These are phyloP conservation scores for Malurus elegans DNA, from an alignment of 2,113 vertebrate genomes.

Conservation along the genomic window DNA sequence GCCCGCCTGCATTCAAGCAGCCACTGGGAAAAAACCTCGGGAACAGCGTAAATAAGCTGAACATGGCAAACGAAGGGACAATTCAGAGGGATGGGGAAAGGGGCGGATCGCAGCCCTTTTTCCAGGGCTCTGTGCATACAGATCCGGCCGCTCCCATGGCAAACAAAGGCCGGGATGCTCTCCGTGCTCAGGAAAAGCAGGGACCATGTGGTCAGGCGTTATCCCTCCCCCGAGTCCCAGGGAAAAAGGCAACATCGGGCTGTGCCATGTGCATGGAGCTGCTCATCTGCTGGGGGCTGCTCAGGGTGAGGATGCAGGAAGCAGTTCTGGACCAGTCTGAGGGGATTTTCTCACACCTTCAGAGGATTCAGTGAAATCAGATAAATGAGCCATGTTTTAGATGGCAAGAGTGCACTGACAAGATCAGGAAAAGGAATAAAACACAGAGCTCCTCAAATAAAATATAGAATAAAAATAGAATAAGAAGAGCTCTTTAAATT, in stretches of 20 bases:
- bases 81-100: not conserved
- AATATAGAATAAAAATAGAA: not conserved
- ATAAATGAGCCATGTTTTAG: accelerated
- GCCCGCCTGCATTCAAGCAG: not conserved
- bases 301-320: not conserved
- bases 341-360: not conserved
- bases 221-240: not conserved
- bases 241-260: not conserved
- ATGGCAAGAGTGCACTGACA: not conserved
- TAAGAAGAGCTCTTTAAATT: not conserved
- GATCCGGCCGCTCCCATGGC: not conserved
- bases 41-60: not conserved
- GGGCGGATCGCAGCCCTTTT: not conserved
- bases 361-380: not conserved
- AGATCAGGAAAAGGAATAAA: not conserved
- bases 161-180: not conserved
- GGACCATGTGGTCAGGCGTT: not conserved
- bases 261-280: not conserved
- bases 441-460: not conserved
- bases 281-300: not conserved
- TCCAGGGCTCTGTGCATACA: not conserved
- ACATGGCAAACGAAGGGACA: not conserved
- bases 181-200: not conserved
- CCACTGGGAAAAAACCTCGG: not conserved
- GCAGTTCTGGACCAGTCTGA: not conserved